Evolutionary conservation across 2,888 invertebrate genomes (phyloP), one percentile per base, ranked within the genome.

Genomic region (Hypomecis punctinalis): DNA sequence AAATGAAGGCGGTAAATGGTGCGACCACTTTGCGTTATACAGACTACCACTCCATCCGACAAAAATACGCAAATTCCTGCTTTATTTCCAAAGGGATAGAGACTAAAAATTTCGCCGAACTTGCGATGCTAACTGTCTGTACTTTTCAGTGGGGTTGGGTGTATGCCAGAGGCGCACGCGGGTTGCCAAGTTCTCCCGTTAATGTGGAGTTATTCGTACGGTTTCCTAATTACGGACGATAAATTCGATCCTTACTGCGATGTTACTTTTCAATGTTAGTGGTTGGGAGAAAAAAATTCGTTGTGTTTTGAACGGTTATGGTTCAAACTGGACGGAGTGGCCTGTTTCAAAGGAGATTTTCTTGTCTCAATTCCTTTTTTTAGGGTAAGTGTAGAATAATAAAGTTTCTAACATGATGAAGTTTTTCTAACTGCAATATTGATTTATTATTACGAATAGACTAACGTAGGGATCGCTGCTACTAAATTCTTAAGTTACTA

Each of bases 1-100:
- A 88, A 88, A 85, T 86, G 85, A 83, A 79, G 79, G 77, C 76
- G 84, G 88, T 87, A 84, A 87, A 81, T 84, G 84, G 80, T 81
- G 81, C 78, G 82, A 83, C 82, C 84, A 82, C 80, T 85, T 79
- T 76, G 78, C 76, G 77, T 76, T 75, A 74, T 76, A 74, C 74
- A 69, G 51, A 63, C 54, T 58, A 66, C 63, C 63, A 60, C 64
- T 45, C 63, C 49, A 61, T 69, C 39, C 11, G 45, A 10, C 3
- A 11, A 10, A 43, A 37, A 39, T 48, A 53, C 6, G 10, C 36
- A n/a, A 71, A 64, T 59, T 48, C 49, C 58, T 37, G 40, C 64
- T 60, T 51, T 70, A 68, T 66, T 13, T 5, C 39, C 61, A n/a
- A 9, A 33, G 39, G 33, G 13, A 23, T 61, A 66, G 57, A 51